Evolutionary conservation across 1,140 invertebrate genomes (phyloP), one percentile per base, ranked within the genome.

Genomic region (Phymastichus coffea): DNA sequence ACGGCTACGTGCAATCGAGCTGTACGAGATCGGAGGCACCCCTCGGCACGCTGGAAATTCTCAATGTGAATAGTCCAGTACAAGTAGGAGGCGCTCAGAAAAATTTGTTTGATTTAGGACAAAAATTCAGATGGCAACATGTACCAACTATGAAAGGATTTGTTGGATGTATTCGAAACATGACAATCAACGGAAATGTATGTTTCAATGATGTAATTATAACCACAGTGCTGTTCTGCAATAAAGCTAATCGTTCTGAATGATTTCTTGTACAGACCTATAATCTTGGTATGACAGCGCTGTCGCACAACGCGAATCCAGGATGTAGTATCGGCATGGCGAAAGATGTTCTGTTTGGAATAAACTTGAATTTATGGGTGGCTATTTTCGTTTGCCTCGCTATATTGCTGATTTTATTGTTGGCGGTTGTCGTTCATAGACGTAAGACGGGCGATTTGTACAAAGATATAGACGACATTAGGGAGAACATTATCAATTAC

Each of bases 401-500:
- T 0, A 85, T 92, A 56, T 75, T 93, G 63, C 76, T 92, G 61
- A 88, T 96, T 64, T 81, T 97, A 2, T 82, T 95, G 1, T 75
- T 96, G 67, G 89, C 93, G 3, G 89, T 95, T 43, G 90, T 95
- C 2, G 89, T 95, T 0, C 93, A 94, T 68, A 85, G 89, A 62
- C 83, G 89, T 30, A 87, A 90, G 66, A 87, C 90, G 9, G 91
- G 96, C 70, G 93, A 94, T 57, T 85, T 90, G 66, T 88, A 93
- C 30, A 96, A 96, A 72, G 94, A 97, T 70, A 87, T 94, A 66
- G 95, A 98, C 73, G 96, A 98, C 73, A 95, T 97, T 33, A 82
- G 95, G 61, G 95, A 98, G 78, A 98, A 95, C 69, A 97, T 98
- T 62, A 97, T 98, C 61, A 93, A 93, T 68, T 98, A 98, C 71